Conservation (phyloP, 2,888 invertebrate genomes). For the Sinodicranocentrus sp. region DNA sequence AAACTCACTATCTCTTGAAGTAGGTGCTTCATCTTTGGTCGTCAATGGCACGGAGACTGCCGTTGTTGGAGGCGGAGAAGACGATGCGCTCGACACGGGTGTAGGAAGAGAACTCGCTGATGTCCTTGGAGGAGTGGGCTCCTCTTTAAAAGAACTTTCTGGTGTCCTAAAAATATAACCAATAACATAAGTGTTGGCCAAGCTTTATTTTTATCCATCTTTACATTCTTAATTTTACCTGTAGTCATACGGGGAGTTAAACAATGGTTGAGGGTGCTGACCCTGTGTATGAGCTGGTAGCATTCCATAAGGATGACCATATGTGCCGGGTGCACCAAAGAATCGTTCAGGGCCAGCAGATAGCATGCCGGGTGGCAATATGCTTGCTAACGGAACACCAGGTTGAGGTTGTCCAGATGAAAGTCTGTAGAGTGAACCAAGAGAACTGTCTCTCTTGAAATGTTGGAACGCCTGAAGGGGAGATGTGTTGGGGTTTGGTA, state of each 20-base stretch:
- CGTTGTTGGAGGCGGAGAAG: conserved; percentile 56
- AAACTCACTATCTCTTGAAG: conserved; percentile 84
- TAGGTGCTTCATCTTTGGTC: conserved; percentile 79
- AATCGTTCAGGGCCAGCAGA: conserved; percentile 68
- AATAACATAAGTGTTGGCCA: neutral
- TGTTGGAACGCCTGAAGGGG: conserved; percentile 75
- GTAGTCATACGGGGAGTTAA: conserved; percentile 71
- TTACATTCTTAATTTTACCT: conserved; percentile 59
- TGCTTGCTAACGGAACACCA: conserved; percentile 58
- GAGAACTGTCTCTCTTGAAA: conserved; percentile 70
- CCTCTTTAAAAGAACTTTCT: conserved; percentile 72
- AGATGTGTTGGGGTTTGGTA: conserved; percentile 73
- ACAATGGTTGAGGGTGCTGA: conserved; percentile 68
- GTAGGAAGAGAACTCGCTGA: conserved; percentile 56
- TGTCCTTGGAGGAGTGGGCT: conserved; percentile 56
- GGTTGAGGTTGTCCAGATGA: conserved; percentile 64
- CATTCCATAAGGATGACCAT: conserved; percentile 72
- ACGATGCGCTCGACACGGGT: conserved; percentile 54
- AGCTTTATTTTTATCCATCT: neutral
- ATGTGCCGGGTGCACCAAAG: conserved; percentile 67
- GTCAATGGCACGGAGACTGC: conserved; percentile 45
- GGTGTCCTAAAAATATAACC: conserved; percentile 59
- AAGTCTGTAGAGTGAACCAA: conserved; percentile 66
- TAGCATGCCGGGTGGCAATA: conserved; percentile 67
- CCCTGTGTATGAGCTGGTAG: conserved; percentile 72